These are phyloP conservation scores for Peromyscus leucopus DNA, from an alignment of 2,113 vertebrate species.

Conservation along the genomic window DNA sequence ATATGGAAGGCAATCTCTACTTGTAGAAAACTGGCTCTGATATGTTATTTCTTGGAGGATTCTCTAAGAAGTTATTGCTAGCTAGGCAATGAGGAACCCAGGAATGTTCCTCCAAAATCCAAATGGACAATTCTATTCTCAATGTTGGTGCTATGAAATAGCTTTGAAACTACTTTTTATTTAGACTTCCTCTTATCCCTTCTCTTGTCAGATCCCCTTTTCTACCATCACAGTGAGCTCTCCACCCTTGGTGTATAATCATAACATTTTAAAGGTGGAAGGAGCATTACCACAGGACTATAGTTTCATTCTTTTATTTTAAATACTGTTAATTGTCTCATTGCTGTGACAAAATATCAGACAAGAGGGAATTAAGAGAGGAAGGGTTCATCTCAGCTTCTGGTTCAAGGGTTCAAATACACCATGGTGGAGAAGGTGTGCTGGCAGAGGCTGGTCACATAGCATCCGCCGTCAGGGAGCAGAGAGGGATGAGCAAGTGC, in stretches of 20 bases:
- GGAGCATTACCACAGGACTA: neutral
- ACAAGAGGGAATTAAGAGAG: neutral
- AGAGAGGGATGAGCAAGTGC: neutral
- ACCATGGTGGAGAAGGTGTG: neutral
- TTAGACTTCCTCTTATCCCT: neutral
- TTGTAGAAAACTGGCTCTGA: neutral
- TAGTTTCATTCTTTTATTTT: neutral
- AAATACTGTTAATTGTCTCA: neutral
- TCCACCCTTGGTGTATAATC: neutral
- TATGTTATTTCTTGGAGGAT: neutral
- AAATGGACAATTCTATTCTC: neutral
- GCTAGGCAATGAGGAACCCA: neutral
- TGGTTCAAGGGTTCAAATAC: neutral
- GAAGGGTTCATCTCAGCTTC: neutral
- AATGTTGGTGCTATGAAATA: neutral
- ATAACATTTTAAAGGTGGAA: constrained; percentile 7
- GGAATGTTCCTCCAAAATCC: constrained; percentile 12
- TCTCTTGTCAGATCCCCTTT: neutral
- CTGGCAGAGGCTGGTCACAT: neutral
- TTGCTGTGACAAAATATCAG: neutral
- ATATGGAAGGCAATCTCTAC: neutral
- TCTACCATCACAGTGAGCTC: neutral
- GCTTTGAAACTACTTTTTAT: constrained; percentile 7
- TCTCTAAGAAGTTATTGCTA: neutral
- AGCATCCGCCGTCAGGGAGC: neutral